Evolutionary conservation across 30 jellyfish, hydroid and myxozoan species (phyloP), one percentile per base, ranked within the genome.

Genomic region (Aurelia aurita): DNA sequence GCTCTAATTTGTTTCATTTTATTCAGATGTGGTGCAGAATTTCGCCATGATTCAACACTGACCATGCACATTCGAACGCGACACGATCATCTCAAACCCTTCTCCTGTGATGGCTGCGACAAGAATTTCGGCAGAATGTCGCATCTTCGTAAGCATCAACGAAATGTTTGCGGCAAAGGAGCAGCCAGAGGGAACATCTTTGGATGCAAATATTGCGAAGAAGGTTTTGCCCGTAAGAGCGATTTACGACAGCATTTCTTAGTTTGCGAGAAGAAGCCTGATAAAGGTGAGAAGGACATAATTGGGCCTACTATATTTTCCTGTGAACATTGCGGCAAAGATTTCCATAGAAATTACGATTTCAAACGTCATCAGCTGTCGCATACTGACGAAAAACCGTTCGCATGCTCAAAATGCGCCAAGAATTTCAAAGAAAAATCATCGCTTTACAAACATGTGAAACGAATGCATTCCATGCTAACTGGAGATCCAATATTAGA

Each of bases 41-140:
- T 95, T 74, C 93, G 99, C 27, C 99, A 95, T 72, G 99, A 95
- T 34, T 90, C 98, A 15, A 95, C 99, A 19, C 91, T 89, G 32
- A 89, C 99, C n/a, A 89, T 95, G 98, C 99, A 95, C 79, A 90
- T 95, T 44, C 94, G 99, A 12, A 95, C 99, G 31, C 97, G 98
- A 12, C 99, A 95, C 70, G 98, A 95, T 76, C 98, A 95, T 70
- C 90, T 90, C 68, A 95, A 95, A 51, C 99, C 99, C 18, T 95
- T 95, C 73, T 68, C 97, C 10, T 95, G 99, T 64, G 99, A 90
- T 14, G 98, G 98, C 3, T 95, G 99, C 49, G 95, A 93, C 45
- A 95, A 95, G 86, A 90, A 87, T 59, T 95, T 95, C 58, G 99
- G 99, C 29, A 84, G 99, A 67, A 87, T 95, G 97, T 95, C 99